Base-by-base conservation (phyloP, 2,888 invertebrate species). In the Drosophila anceps region DNA sequence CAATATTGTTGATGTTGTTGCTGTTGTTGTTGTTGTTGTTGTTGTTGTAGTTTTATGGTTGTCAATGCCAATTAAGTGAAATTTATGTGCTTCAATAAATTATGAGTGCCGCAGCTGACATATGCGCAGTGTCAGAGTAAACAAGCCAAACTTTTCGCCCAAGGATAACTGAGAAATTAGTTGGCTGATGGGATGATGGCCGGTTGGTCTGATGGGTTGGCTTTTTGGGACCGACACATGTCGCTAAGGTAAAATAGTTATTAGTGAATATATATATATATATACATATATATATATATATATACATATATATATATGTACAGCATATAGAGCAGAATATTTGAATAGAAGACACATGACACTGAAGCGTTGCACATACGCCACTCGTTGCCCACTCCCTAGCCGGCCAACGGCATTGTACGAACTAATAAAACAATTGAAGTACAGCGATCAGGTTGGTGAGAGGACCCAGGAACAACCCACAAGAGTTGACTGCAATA, bases 181-280 rank as follows among this genome's bases (percentile, higher is more conserved):
- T 57, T 66, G 59, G 54, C 54, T 65, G 54, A 37, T 24, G 35
- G 53, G 15, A 9, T 18, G 53, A 35, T 53, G 51, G 18, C 18
- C 51, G 2, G 50, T 13, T 3, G 43, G 43, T 0, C 20, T 46
- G 39, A 53, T 61, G 54, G 60, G 39, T 50, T 51, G 20, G 63
- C 48, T 39, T 50, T 59, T 35, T n/a, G 53, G 58, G 53, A 54
- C 15, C 67, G 61, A 86, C 86, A 89, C 77, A 79, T 88, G 89
- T 89, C 84, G 75, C 85, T 89, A 77, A 87, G 89, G 82, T 84
- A 84, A 88, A 86, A 89, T 82, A 84, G 84, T 87, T 84, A 87
- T 88, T 88, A 84, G 87, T 76, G 64, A 65, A 72, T 76, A 66
- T 68, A 66, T 51, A 61, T 51, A 51, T 20, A 33, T 13, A 9